phyloP scores from a whole-genome alignment of 2,888 invertebrate genomes.

The Hirudinaria manillensis region DNA sequence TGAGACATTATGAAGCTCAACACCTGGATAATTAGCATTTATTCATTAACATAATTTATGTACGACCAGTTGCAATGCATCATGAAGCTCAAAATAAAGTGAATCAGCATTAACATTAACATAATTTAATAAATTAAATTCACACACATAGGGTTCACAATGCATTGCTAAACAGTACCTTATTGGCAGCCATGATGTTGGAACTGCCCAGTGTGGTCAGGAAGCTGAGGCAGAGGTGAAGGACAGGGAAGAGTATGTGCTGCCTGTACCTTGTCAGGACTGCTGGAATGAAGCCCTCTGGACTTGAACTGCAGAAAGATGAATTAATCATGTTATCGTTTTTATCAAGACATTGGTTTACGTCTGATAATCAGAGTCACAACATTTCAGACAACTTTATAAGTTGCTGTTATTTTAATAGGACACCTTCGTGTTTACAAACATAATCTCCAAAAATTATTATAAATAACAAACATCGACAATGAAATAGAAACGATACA shows the following conservation, averaged over 20 bases:
- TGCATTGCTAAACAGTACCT: conserved; percentile 20
- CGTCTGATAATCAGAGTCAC: neutral
- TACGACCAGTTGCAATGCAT: neutral
- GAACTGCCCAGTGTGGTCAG: conserved; percentile 75
- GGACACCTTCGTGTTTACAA: no score
- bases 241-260: conserved; percentile 73
- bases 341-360: no score
- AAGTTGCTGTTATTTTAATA: no score
- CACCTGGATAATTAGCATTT: conserved; percentile 53
- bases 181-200: conserved; percentile 69
- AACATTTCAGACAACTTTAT: no score
- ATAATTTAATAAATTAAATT: no score
- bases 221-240: conserved; percentile 70
- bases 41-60: neutral
- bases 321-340: neutral
- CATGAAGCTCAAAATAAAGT: neutral
- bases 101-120: no score
- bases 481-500: no score
- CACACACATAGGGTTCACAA: no score
- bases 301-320: neutral
- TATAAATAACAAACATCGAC: no score
- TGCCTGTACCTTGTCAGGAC: conserved; percentile 49
- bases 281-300: conserved; percentile 38
- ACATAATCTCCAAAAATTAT: no score
- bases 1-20: conserved; percentile 74